A percentile compares a stretch with the other conserved stretches of the same genome.
These are phyloP conservation scores for Pogonomyrmex barbatus DNA, from an alignment of 1,140 invertebrate genomes.

Conservation along the genomic window DNA sequence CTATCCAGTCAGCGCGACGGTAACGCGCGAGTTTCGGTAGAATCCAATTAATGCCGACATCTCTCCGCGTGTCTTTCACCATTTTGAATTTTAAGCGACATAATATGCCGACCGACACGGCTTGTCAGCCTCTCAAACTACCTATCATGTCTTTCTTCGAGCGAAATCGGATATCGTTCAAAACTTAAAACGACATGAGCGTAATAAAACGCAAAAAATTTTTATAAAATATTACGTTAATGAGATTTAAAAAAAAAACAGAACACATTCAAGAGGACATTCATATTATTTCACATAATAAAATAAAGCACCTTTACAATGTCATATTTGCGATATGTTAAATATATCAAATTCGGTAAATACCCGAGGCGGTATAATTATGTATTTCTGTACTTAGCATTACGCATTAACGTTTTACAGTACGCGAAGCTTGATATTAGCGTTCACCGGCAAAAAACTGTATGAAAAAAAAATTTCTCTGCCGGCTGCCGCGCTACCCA, in stretches of 20 bases:
- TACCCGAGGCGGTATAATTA: not conserved
- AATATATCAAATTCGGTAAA: not conserved
- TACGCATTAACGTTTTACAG: not conserved
- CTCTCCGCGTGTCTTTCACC: constrained; percentile 74
- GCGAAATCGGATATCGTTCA: constrained; percentile 60
- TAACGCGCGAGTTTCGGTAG: constrained; percentile 73
- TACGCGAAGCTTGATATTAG: not conserved
- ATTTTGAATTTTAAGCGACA: constrained; percentile 77
- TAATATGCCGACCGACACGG: constrained; percentile 70
- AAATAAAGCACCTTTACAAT: not conserved
- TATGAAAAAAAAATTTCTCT: not conserved
- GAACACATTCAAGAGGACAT: not conserved
- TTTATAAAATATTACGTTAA: constrained; percentile 13
- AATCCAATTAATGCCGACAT: constrained; percentile 78
- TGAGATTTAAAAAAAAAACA: not conserved
- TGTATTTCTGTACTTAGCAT: constrained; percentile 18
- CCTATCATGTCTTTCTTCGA: constrained; percentile 47
- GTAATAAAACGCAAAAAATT: not conserved
- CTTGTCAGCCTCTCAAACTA: constrained; percentile 70
- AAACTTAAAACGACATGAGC: not conserved
- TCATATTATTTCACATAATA: not conserved
- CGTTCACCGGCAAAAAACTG: not conserved
- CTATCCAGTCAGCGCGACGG: constrained; percentile 64
- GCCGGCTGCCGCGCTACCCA: not conserved
- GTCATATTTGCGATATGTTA: constrained; percentile 4